Percentiles rank a stretch among this genome's conserved stretches.
These are phyloP conservation scores for Aptenodytes forsteri DNA, from an alignment of 2,113 vertebrate species.

Conservation along the genomic window DNA sequence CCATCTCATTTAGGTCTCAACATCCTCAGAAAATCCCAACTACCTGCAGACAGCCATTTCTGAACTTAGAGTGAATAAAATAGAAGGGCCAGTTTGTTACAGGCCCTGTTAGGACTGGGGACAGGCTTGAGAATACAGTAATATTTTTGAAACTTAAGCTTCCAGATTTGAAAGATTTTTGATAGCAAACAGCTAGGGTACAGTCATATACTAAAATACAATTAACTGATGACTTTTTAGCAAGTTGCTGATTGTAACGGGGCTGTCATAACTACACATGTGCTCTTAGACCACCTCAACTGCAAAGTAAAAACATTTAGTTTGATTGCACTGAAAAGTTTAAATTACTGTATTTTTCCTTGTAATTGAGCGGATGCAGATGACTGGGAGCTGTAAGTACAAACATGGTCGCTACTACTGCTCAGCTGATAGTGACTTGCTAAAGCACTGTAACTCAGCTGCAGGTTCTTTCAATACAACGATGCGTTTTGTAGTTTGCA, in stretches of 20 bases:
- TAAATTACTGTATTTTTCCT: not conserved
- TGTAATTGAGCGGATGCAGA: not conserved
- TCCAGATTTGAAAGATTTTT: not conserved
- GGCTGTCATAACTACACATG: not conserved
- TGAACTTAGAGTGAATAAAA: not conserved
- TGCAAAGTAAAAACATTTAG: not conserved
- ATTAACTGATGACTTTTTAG: not conserved
- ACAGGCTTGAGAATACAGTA: not conserved
- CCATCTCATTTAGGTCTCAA: not conserved
- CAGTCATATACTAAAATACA: not conserved
- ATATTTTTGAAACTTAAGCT: not conserved
- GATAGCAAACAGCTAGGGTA: not conserved
- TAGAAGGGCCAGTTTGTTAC: not conserved
- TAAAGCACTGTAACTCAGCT: not conserved
- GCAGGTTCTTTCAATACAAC: not conserved
- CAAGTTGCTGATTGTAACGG: not conserved
- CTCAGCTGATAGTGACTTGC: not conserved
- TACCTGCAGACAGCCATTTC: not conserved
- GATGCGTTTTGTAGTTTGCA: not conserved
- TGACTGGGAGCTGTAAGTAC: not conserved
- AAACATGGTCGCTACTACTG: not conserved
- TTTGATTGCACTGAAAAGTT: not conserved
- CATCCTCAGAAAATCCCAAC: not conserved
- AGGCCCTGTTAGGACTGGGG: not conserved
- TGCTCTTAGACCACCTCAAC: not conserved